Base-by-base conservation (phyloP, 1,140 invertebrate species). In the Cataglyphis hispanica region DNA sequence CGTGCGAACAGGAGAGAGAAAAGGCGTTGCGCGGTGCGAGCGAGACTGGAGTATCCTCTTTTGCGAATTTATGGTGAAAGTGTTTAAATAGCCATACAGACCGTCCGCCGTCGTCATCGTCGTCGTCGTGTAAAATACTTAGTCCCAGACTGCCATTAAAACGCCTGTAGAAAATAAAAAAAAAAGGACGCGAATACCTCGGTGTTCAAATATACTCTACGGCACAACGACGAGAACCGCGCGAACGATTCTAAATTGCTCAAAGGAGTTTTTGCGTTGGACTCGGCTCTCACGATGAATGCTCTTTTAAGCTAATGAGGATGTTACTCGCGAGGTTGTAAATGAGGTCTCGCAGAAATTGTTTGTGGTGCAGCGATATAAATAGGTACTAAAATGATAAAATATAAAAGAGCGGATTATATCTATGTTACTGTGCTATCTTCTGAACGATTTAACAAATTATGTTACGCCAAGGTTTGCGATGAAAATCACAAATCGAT, bases 81-180 rank as follows among this genome's bases (percentile, higher is more conserved):
- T 90, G 85, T 90, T 91, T 91, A 90, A 91, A 91, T 87, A 86
- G 81, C 87, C 88, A 89, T 90, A 89, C 80, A 89, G 58, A 83
- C 72, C 53, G 60, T 72, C 70, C 84, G 27, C 63, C 84, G 43
- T n/a, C 75, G 11, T 22, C n/a, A 25, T 5, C 31, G 50, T 6
- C 46, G 83, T 46, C 53, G 75, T 85, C 76, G 84, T 80, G 85
- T 69, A 87, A 87, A 90, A 89, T 89, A 25, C 84, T 63, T 50
- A 60, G 69, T 43, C 19, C 77, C 69, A 84, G 75, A 83, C 87
- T 63, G 83, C 56, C 56, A 72, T 81, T 89, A 89, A 88, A 86
- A 75, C 78, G 77, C 43, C 19, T 11, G 67, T 60, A 27, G 37
- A 37, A 78, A 69, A 63, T 19, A n/a, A 31, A 56, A 61, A 81